phyloP scores from a whole-genome alignment of 2,888 invertebrate species.

The Bedellia somnulentella region DNA sequence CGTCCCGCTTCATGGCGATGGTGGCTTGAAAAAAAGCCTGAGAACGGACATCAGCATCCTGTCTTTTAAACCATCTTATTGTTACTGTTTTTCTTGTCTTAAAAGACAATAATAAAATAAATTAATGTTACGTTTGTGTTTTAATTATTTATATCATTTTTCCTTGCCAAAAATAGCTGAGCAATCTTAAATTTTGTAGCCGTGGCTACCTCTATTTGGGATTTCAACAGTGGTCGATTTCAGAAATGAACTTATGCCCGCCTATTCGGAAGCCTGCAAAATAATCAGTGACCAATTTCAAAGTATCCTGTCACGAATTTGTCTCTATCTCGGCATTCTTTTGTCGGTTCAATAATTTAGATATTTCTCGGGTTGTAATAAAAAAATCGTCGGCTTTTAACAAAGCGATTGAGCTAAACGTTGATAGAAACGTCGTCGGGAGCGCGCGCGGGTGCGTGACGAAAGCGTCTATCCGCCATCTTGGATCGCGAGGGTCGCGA shows the following conservation, averaged over 20 bases:
- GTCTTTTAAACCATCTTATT: constrained; percentile 14
- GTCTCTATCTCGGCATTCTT: too few relatives aligned
- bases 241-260: too few relatives aligned
- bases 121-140: too few relatives aligned
- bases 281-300: too few relatives aligned
- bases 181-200: too few relatives aligned
- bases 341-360: neutral
- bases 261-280: too few relatives aligned
- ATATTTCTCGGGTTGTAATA: neutral
- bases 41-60: constrained; percentile 38
- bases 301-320: too few relatives aligned
- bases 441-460: constrained; percentile 44
- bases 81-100: constrained; percentile 34
- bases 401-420: constrained; percentile 12
- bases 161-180: too few relatives aligned
- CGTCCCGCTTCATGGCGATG: constrained; percentile 28
- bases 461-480: constrained; percentile 33
- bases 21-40: constrained; percentile 26
- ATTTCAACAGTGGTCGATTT: too few relatives aligned
- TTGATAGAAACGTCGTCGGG: constrained; percentile 9
- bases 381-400: constrained; percentile 6
- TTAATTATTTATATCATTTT: too few relatives aligned
- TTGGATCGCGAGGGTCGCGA: constrained; percentile 16
- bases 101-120: too few relatives aligned
- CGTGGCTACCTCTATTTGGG: too few relatives aligned